Conservation (phyloP, 2,888 invertebrate species). For the Protophormia terraenovae region DNA sequence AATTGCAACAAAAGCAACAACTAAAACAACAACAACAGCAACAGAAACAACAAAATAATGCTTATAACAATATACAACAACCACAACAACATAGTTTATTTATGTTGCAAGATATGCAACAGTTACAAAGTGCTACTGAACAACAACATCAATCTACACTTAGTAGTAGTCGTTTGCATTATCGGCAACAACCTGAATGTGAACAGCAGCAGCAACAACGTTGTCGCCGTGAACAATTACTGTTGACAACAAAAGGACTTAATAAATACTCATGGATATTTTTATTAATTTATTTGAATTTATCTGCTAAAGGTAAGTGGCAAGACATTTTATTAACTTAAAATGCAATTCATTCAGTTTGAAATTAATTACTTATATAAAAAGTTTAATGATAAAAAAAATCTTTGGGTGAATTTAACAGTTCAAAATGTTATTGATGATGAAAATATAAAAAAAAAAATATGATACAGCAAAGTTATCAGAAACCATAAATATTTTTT, state of each 20-base stretch:
- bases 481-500: no score
- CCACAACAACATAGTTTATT: constrained; percentile 54
- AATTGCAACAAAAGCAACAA: constrained; percentile 14
- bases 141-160: constrained; percentile 38
- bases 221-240: constrained; percentile 44
- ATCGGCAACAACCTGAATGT: constrained; percentile 25
- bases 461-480: no score
- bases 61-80: constrained; percentile 39
- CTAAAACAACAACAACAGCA: constrained; percentile 37
- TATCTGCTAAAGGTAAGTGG: constrained; percentile 82
- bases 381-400: no score
- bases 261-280: constrained; percentile 82
- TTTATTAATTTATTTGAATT: constrained; percentile 81
- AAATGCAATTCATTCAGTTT: no score
- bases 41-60: constrained; percentile 59
- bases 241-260: constrained; percentile 77
- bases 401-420: no score
- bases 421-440: no score
- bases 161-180: constrained; percentile 16
- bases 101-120: constrained; percentile 75
- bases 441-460: no score
- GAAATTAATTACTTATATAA: no score
- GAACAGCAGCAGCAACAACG: constrained; percentile 37
- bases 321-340: no score
- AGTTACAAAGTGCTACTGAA: neutral